phyloP scores from a whole-genome alignment of 2,113 vertebrate species.

The Symphodus melops region DNA sequence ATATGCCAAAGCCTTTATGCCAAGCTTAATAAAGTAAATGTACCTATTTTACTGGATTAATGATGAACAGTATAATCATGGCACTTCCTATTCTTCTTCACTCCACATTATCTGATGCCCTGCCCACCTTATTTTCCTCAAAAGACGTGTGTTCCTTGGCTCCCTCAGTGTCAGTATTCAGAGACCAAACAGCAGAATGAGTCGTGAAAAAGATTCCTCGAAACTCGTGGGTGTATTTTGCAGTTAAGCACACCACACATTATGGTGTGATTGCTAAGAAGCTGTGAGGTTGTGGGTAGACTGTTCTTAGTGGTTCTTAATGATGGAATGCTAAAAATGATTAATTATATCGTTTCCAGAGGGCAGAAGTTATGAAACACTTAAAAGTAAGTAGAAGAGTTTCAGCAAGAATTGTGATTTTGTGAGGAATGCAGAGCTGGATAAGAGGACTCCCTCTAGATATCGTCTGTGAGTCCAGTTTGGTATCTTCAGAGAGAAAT shows the following conservation, averaged over 20 bases:
- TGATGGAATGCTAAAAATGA: not conserved
- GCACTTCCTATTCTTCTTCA: not conserved
- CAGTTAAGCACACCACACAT: slow-evolving; percentile 21
- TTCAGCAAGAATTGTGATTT: not conserved
- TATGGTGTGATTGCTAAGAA: slow-evolving; percentile 12
- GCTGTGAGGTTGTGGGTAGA: slow-evolving; percentile 13
- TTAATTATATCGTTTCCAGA: slow-evolving; percentile 6
- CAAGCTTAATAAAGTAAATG: slow-evolving; percentile 5
- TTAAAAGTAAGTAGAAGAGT: not conserved
- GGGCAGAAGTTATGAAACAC: slow-evolving; percentile 17
- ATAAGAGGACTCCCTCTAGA: not conserved
- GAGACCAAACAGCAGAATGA: slow-evolving; percentile 15
- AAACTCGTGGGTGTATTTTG: slow-evolving; percentile 42
- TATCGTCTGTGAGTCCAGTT: not conserved
- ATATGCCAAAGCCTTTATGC: not conserved
- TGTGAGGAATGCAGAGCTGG: not conserved
- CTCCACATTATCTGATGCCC: not conserved
- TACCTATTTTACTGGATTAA: not conserved
- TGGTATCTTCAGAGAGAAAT: not conserved
- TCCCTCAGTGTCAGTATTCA: slow-evolving; percentile 12
- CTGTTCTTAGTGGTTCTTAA: slow-evolving; percentile 10
- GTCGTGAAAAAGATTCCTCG: slow-evolving; percentile 2
- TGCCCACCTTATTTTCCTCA: slow-evolving; percentile 2
- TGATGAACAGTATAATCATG: not conserved
- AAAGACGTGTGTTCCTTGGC: not conserved